These are phyloP conservation scores for Anolis apletophallus DNA, from an alignment of 2,797 vertebrate species.

Conservation along the genomic window DNA sequence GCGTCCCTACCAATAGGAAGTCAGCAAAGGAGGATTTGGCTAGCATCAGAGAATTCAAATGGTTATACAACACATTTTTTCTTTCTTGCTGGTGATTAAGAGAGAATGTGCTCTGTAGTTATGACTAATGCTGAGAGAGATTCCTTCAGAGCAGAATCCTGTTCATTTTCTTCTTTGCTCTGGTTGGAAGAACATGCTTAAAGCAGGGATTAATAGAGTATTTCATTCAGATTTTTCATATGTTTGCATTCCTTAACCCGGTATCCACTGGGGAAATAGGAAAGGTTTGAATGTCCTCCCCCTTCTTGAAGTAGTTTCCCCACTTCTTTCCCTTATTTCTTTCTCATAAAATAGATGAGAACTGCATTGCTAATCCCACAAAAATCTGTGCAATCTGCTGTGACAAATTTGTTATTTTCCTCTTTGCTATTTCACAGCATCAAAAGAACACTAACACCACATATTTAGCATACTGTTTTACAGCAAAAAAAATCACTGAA, in stretches of 20 bases:
- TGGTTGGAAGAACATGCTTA: conserved; percentile 73
- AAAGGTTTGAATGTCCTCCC: conserved; percentile 56
- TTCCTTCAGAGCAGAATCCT: conserved; percentile 59
- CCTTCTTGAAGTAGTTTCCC: conserved; percentile 20
- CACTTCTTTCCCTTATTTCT: not conserved
- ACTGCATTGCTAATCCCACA: conserved; percentile 47
- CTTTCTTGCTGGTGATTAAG: conserved; percentile 60
- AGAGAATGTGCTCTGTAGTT: conserved; percentile 65
- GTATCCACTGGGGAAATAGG: conserved; percentile 59
- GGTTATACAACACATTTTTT: conserved; percentile 60
- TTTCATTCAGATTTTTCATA: conserved; percentile 76
- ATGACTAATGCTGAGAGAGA: conserved; percentile 73
- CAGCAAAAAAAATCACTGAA: conserved; percentile 36
- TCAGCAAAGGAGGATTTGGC: conserved; percentile 59
- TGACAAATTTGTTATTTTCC: conserved; percentile 51
- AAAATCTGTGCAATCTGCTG: conserved; percentile 28
- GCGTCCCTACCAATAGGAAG: conserved; percentile 34
- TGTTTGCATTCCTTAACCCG: conserved; percentile 65
- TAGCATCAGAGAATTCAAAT: conserved; percentile 55
- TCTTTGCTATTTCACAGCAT: conserved; percentile 49
- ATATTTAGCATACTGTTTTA: conserved; percentile 30
- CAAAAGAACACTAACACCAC: not conserved
- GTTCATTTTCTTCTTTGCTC: conserved; percentile 69
- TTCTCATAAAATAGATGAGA: conserved; percentile 44
- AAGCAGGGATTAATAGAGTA: conserved; percentile 70